phyloP scores from a whole-genome alignment of 1,140 invertebrate species.

The Neodiprion fabricii region DNA sequence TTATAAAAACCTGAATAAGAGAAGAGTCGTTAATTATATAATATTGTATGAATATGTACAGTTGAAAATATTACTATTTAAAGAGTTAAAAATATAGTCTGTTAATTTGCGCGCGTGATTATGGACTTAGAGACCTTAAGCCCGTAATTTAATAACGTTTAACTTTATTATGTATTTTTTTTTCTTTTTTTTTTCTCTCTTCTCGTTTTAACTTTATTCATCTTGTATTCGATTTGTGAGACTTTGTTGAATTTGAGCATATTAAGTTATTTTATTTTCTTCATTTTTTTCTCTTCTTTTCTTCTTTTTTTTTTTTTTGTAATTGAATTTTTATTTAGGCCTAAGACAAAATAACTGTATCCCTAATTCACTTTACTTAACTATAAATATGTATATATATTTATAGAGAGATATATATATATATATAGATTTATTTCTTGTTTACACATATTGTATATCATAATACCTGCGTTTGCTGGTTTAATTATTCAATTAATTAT shows the following conservation, averaged over 20 bases:
- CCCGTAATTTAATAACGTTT: conserved; percentile 22
- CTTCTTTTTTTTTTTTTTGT: conserved; percentile 22
- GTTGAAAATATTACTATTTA: conserved; percentile 57
- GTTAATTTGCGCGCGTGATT: conserved; percentile 55
- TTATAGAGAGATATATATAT: conserved; percentile 16
- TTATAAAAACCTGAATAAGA: conserved; percentile 42
- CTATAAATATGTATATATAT: conserved; percentile 14
- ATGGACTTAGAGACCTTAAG: conserved; percentile 51
- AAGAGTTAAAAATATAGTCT: conserved; percentile 63
- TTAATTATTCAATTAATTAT: neutral
- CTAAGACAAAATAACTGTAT: conserved; percentile 23
- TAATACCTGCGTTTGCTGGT: conserved; percentile 19
- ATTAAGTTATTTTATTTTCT: conserved; percentile 37
- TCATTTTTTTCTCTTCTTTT: conserved; percentile 9
- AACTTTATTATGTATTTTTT: conserved; percentile 25
- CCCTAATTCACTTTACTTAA: conserved; percentile 11
- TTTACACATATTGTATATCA: conserved; percentile 21
- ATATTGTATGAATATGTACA: conserved; percentile 51
- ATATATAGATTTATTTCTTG: conserved; percentile 1
- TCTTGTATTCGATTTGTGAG: conserved; percentile 31
- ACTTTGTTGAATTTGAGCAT: conserved; percentile 44
- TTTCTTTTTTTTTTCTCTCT: conserved; percentile 24
- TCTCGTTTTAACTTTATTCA: conserved; percentile 19
- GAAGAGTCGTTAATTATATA: conserved; percentile 33
- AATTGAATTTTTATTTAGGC: conserved; percentile 24